Evolutionary conservation across 1,140 invertebrate genomes (phyloP), one percentile per base, ranked within the genome.

Genomic region (Tetragonula clypearis): DNA sequence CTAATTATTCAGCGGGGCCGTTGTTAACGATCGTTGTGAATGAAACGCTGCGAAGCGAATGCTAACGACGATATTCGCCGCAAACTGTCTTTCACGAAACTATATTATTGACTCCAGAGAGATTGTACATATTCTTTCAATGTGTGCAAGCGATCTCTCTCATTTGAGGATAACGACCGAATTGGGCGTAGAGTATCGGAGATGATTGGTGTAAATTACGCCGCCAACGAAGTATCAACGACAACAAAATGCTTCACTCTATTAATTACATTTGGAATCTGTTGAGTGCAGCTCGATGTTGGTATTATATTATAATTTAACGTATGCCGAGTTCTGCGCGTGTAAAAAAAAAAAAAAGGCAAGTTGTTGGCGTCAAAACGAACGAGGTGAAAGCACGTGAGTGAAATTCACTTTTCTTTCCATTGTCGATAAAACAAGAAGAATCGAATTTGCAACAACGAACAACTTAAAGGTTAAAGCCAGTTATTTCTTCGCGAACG

Each of bases 1-100:
- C 74, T 69, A 73, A 79, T 86, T 84, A 87, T 87, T 87, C 78
- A 79, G 23, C 65, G 53, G 30, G 14, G 5, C 26, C 49, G 53
- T 30, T 69, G 53, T 69, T 79, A 79, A 79, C 69, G 30, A 79
- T 79, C 35, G 53, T 17, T 12, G 5, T 53, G 41, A 12, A 49
- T 8, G 41, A 58, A 11, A 53, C 26, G 9, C 23, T 6, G 35
- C 12, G 65, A 55, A 21, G 26, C 35, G 49, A 79, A 53, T 30
- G 53, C 69, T 79, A 79, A 79, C 66, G 53, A 79, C 30, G 66
- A 49, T 8, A 49, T 49, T 49, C 41, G 41, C 41, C 41, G 41
- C 41, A 8, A 30, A 49, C 41, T 49, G 41, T 49, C 41, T 49
- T 49, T 49, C 78, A 21, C 12, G n/a, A 30, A 41, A 79, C 77